These are phyloP conservation scores for Leptopterna dolabrata DNA, from an alignment of 2,888 invertebrate genomes.

Conservation along the genomic window DNA sequence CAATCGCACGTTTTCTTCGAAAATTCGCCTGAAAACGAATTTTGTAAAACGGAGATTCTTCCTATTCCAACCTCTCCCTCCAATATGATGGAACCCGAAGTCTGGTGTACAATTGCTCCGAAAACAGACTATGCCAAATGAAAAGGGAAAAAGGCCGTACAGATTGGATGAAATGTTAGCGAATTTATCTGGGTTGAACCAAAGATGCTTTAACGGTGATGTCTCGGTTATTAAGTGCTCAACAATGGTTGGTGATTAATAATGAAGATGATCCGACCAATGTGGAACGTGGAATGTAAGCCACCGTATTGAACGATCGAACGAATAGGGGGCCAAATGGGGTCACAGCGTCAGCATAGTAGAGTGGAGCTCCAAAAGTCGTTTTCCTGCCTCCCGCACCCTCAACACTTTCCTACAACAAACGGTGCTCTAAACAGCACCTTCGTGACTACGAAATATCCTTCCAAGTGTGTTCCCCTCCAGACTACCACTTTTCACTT, in stretches of 20 bases:
- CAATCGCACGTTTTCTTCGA: no score
- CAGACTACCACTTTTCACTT: neutral
- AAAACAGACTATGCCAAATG: no score
- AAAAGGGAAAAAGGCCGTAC: no score
- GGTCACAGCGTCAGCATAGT: constrained; percentile 11
- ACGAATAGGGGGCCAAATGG: constrained; percentile 6
- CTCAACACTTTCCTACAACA: neutral
- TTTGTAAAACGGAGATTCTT: no score
- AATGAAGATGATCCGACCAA: neutral
- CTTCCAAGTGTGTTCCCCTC: neutral
- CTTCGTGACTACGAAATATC: constrained; percentile 2
- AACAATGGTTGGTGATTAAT: neutral
- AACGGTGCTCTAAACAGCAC: neutral
- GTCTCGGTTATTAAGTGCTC: no score
- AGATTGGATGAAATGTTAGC: no score
- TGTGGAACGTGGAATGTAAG: neutral
- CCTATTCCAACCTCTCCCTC: no score
- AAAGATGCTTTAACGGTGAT: no score
- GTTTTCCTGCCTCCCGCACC: neutral
- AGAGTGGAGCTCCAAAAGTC: constrained; percentile 1
- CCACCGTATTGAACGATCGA: constrained; percentile 5
- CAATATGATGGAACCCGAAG: no score
- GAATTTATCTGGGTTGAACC: no score
- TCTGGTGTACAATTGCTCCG: no score
- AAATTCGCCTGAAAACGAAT: no score